Evolutionary conservation across 2,113 vertebrate genomes (phyloP), one percentile per base, ranked within the genome.

Genomic region (Notothenia rossii): DNA sequence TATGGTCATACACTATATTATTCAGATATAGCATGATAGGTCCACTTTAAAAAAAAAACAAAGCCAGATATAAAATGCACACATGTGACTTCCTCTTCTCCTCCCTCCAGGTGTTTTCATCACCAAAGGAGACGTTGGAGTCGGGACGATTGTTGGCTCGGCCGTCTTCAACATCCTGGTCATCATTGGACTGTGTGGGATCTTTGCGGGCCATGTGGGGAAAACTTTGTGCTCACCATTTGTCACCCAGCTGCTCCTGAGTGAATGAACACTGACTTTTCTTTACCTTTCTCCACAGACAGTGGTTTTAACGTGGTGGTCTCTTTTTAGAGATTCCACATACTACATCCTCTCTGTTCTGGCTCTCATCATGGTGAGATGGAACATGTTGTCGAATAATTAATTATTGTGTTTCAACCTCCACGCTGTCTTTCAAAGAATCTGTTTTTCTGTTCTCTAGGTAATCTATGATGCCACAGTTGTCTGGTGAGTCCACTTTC

Each of bases 131-230:
- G 94, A 95, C 12, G 90, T 95, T 0, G 95, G 95, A 0, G 94
- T 95, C 1, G 95, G 94, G 50, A 95, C 95, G 1, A 95, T 95
- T 7, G 94, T 95, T 3, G 95, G 95, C n/a, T 95, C 95, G 0
- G 95, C 95, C 8, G 95, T 95, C 83, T 95, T 95, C 84, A 95
- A 95, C 92, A 95, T 95, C 82, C 89, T 95, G 63, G 93, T 95
- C 70, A 95, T 95, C 80, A 95, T 95, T 25, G 95, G 95, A n/a
- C 91, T 95, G 67, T 90, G 95, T 75, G 95, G 94, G 59, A 94
- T 95, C 77, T 95, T 95, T 79, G 91, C 95, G 51, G 93, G 95
- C 58, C 94, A 95, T 92, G 94, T 95, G 72, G 14, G 55, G 51
- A 33, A 46, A 62, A 65, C n/a, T 2, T 36, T 12, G 36, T 40